Evolutionary conservation across 2,797 vertebrate species (phyloP).

Genomic region (Mastacembelus armatus): DNA sequence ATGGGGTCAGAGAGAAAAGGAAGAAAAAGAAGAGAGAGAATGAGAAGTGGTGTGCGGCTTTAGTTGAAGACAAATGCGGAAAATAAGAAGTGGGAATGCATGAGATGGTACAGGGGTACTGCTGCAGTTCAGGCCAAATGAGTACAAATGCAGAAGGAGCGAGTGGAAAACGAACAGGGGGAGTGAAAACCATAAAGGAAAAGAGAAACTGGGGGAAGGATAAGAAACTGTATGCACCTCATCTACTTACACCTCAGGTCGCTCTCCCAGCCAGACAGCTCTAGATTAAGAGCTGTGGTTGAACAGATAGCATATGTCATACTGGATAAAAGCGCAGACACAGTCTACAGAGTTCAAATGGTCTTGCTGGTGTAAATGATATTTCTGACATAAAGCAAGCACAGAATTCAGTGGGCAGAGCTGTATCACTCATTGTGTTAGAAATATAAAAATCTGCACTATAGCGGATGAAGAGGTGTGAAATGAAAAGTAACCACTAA

Average conservation of each 20-base stretch:
- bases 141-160: constrained; percentile 31
- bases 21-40: background rate
- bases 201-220: constrained; percentile 9
- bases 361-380: constrained; percentile 4
- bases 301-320: constrained; percentile 23
- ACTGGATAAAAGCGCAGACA: constrained; percentile 11
- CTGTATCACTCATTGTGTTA: constrained; percentile 11
- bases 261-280: constrained; percentile 22
- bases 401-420: background rate
- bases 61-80: constrained; percentile 24
- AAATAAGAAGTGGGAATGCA: background rate
- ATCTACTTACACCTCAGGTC: constrained; percentile 38
- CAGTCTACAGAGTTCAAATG: constrained; percentile 3
- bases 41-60: background rate
- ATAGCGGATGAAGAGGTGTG: constrained; percentile 23
- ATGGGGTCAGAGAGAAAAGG: constrained; percentile 24
- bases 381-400: constrained; percentile 9
- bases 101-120: constrained; percentile 13
- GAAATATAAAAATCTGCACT: background rate
- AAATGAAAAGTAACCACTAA: constrained; percentile 28
- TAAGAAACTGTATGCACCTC: constrained; percentile 27
- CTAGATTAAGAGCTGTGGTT: constrained; percentile 19
- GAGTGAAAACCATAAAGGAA: constrained; percentile 19
- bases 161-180: constrained; percentile 47
- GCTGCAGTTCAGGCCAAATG: constrained; percentile 40